Conservation (phyloP, 2,113 vertebrate species). For the Pluvialis apricaria region DNA sequence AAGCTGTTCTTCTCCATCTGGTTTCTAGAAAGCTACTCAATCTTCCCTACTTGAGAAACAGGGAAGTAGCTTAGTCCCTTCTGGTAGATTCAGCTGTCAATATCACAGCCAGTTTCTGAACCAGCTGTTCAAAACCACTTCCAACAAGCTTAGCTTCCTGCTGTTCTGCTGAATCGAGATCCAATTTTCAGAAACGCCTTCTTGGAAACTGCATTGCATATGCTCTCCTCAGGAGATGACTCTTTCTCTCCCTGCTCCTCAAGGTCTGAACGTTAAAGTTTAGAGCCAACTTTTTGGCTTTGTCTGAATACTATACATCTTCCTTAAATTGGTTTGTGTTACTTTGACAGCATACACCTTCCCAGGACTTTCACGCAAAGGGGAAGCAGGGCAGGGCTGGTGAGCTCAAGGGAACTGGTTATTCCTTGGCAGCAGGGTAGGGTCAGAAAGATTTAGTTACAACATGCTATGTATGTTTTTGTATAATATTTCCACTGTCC, state of each 20-base stretch:
- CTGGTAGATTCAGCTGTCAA: constrained; percentile 42
- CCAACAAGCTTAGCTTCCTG: background rate
- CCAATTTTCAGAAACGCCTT: background rate
- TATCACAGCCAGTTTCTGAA: constrained; percentile 17
- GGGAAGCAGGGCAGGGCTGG: background rate
- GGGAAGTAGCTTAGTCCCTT: constrained; percentile 5
- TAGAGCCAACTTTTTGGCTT: background rate
- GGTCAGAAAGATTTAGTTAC: constrained; percentile 2
- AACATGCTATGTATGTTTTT: background rate
- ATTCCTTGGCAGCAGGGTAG: background rate
- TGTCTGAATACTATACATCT: background rate
- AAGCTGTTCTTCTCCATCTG: constrained; percentile 51
- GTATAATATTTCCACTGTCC: background rate
- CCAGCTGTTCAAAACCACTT: constrained; percentile 29
- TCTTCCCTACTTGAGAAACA: background rate
- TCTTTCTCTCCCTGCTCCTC: background rate
- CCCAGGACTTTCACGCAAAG: background rate
- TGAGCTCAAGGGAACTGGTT: background rate
- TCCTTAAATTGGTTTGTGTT: background rate
- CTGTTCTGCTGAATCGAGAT: constrained; percentile 11
- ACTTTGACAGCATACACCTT: background rate
- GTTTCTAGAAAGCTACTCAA: background rate
- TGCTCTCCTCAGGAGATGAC: background rate
- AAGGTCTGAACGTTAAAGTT: background rate
- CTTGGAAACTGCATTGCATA: background rate